phyloP scores from a whole-genome alignment of 1,140 invertebrate genomes.

The Anastrepha obliqua region DNA sequence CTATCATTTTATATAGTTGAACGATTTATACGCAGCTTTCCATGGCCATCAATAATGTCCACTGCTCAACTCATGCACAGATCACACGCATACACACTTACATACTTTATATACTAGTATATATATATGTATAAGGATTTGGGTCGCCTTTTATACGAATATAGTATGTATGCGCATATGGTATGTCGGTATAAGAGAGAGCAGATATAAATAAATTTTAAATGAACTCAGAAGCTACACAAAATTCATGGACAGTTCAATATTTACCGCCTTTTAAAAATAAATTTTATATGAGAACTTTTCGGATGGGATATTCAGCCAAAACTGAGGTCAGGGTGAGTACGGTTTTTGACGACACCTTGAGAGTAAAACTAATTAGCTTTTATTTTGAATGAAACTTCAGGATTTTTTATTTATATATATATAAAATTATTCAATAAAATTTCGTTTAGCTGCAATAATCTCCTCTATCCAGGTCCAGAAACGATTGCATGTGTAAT shows the following conservation, averaged over 20 bases:
- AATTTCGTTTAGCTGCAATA: no score
- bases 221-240: background rate
- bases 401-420: no score
- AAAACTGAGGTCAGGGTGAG: no score
- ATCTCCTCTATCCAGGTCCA: no score
- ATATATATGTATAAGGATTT: background rate
- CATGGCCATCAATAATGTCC: slow-evolving; percentile 13
- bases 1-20: background rate
- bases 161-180: background rate
- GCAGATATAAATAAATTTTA: background rate
- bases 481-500: no score
- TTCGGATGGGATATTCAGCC: no score
- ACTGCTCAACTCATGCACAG: background rate
- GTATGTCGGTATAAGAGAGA: no score
- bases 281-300: background rate
- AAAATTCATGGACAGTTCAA: background rate
- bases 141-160: background rate
- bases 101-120: background rate
- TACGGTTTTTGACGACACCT: no score
- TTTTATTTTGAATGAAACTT: no score
- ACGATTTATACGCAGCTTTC: slow-evolving; percentile 13
- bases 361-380: no score
- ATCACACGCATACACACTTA: background rate
- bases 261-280: background rate
- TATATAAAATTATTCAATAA: no score